A percentile compares a stretch with the other conserved stretches of the same genome.
Evolutionary conservation across 2,888 invertebrate species (phyloP).

Genomic region (Trissoscelio sp.): DNA sequence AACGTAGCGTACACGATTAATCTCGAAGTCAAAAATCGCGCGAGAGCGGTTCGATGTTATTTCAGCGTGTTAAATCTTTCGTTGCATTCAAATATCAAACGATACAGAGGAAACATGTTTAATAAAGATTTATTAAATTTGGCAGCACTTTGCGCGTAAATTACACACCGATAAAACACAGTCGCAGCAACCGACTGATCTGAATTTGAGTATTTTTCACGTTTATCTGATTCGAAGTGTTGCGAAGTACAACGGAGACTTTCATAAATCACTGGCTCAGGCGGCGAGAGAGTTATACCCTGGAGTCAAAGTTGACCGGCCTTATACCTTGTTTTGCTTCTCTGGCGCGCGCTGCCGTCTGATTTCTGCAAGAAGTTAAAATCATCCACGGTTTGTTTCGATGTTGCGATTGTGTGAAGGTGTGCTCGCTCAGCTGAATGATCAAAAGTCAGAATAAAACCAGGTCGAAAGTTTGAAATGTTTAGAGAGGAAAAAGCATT

Average conservation of each 20-base stretch:
- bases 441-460: slow-evolving; percentile 73
- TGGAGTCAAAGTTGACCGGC: slow-evolving; percentile 55
- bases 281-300: slow-evolving; percentile 41
- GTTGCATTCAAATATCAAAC: slow-evolving; percentile 7
- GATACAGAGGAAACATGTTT: not conserved
- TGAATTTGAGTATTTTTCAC: slow-evolving; percentile 39
- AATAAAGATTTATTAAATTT: slow-evolving; percentile 36
- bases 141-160: slow-evolving; percentile 31
- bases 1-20: not conserved
- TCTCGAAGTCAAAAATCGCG: not conserved
- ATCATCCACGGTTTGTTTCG: slow-evolving; percentile 54
- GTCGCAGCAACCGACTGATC: slow-evolving; percentile 24
- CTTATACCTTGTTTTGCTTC: slow-evolving; percentile 40
- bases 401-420: slow-evolving; percentile 43
- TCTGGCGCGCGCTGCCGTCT: slow-evolving; percentile 3
- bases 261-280: slow-evolving; percentile 38
- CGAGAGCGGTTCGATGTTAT: not conserved
- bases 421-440: slow-evolving; percentile 63
- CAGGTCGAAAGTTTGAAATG: slow-evolving; percentile 72
- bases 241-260: slow-evolving; percentile 36
- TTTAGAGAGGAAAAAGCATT: slow-evolving; percentile 70
- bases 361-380: slow-evolving; percentile 56
- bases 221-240: slow-evolving; percentile 41
- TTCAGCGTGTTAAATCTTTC: not conserved
- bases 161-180: slow-evolving; percentile 17